Conservation (phyloP, 2,888 invertebrate species). For the Acanthococcus lagerstroemiae region DNA sequence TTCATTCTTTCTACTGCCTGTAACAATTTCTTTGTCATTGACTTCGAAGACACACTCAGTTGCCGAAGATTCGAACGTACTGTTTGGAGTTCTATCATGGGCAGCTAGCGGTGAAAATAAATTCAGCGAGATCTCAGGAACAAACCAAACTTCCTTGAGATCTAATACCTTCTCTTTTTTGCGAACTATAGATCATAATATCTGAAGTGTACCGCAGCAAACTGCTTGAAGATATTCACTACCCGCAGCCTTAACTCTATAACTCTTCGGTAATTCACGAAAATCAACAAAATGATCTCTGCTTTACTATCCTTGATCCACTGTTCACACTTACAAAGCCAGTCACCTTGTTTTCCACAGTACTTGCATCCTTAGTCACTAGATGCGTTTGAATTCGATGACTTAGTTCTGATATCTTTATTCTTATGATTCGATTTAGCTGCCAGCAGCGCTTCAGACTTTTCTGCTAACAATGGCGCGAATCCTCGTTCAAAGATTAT, state of each 20-base stretch:
- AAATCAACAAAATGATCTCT: not conserved
- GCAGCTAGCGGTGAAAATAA: slow-evolving; percentile 38
- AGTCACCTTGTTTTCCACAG: slow-evolving; percentile 35
- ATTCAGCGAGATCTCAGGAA: slow-evolving; percentile 38
- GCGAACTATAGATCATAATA: not conserved
- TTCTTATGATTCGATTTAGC: no score
- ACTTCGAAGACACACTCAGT: slow-evolving; percentile 4
- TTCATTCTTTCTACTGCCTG: not conserved
- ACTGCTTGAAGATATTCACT: not conserved
- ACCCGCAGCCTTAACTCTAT: not conserved
- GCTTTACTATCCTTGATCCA: slow-evolving; percentile 38
- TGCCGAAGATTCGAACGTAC: slow-evolving; percentile 34
- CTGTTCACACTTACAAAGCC: slow-evolving; percentile 33
- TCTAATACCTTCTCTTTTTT: not conserved
- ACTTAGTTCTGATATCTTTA: no score
- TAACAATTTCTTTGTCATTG: not conserved
- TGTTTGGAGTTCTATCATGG: slow-evolving; percentile 35
- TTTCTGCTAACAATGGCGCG: no score
- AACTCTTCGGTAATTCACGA: not conserved
- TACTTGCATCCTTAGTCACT: no score
- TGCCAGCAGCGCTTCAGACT: no score
- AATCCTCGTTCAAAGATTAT: no score
- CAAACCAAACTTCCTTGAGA: slow-evolving; percentile 33
- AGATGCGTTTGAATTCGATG: no score
- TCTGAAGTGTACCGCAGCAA: not conserved